These are phyloP conservation scores for Drosophila parabipectinata DNA, from an alignment of 1,140 invertebrate genomes.

Conservation along the genomic window DNA sequence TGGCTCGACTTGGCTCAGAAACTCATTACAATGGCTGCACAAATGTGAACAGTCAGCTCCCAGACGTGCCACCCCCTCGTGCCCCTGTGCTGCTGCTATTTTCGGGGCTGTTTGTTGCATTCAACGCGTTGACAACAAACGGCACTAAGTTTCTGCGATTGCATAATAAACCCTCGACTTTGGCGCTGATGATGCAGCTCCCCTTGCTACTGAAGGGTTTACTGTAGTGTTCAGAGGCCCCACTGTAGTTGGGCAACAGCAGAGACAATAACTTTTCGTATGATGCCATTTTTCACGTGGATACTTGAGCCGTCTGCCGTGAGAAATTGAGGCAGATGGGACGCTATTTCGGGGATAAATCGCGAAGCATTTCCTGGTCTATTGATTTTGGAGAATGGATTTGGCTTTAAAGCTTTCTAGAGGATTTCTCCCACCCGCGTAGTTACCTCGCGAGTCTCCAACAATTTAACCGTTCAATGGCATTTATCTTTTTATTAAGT, in stretches of 20 bases:
- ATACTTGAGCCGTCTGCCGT: constrained; percentile 60
- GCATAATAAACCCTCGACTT: constrained; percentile 72
- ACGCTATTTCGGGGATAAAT: constrained; percentile 16
- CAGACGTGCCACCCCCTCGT: not conserved
- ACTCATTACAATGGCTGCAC: constrained; percentile 77
- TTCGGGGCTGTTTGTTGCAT: constrained; percentile 54
- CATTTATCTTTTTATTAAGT: constrained; percentile 34
- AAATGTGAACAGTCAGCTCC: constrained; percentile 68
- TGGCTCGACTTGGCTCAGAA: constrained; percentile 36
- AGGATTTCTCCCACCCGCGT: not conserved
- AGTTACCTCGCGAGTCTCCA: not conserved
- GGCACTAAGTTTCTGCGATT: constrained; percentile 76
- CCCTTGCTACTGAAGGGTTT: constrained; percentile 18
- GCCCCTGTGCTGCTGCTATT: not conserved
- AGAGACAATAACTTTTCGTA: constrained; percentile 73
- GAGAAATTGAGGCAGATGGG: constrained; percentile 26
- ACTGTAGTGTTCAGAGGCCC: not conserved
- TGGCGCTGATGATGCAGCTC: constrained; percentile 54
- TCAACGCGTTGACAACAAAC: constrained; percentile 77
- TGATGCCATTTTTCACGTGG: constrained; percentile 79
- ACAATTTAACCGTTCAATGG: constrained; percentile 6
- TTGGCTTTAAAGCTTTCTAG: constrained; percentile 18
- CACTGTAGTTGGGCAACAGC: constrained; percentile 47
- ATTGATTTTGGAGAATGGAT: constrained; percentile 41
- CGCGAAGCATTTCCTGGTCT: constrained; percentile 23